A percentile compares a stretch with the other conserved stretches of the same genome.
Conservation (phyloP, 2,888 invertebrate species). For the Mythimna impura region DNA sequence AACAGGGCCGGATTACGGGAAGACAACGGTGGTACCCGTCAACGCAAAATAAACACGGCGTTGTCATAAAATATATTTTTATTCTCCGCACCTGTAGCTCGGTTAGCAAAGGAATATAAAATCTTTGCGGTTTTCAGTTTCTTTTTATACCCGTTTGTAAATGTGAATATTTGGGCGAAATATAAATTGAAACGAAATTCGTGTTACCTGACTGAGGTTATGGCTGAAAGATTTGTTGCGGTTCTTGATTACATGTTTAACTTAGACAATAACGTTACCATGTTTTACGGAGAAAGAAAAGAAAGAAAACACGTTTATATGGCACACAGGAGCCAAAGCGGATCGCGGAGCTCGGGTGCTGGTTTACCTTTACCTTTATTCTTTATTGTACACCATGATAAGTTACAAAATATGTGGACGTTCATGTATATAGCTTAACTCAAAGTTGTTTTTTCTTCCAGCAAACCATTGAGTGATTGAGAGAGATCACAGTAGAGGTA, state of each 20-base stretch:
- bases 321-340: too few relatives aligned
- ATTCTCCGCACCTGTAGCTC: constrained; percentile 55
- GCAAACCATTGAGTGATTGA: too few relatives aligned
- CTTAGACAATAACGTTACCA: not conserved
- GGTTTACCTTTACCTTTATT: too few relatives aligned
- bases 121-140: constrained; percentile 24
- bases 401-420: too few relatives aligned
- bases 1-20: constrained; percentile 59
- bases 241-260: too few relatives aligned
- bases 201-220: constrained; percentile 2
- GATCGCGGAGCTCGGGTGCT: too few relatives aligned
- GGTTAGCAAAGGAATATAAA: constrained; percentile 40
- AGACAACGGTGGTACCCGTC: constrained; percentile 22
- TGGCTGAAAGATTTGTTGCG: not conserved
- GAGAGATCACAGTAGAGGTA: too few relatives aligned
- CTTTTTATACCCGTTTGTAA: constrained; percentile 25
- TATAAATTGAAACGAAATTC: constrained; percentile 16
- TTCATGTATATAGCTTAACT: too few relatives aligned
- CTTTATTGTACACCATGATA: too few relatives aligned
- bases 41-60: constrained; percentile 51
- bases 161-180: constrained; percentile 20
- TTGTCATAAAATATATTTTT: constrained; percentile 54
- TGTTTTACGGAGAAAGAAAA: not conserved
- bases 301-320: too few relatives aligned
- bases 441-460: too few relatives aligned